Evolutionary conservation across 2,113 vertebrate genomes (phyloP), one percentile per base, ranked within the genome.

Genomic region (Gavia stellata): DNA sequence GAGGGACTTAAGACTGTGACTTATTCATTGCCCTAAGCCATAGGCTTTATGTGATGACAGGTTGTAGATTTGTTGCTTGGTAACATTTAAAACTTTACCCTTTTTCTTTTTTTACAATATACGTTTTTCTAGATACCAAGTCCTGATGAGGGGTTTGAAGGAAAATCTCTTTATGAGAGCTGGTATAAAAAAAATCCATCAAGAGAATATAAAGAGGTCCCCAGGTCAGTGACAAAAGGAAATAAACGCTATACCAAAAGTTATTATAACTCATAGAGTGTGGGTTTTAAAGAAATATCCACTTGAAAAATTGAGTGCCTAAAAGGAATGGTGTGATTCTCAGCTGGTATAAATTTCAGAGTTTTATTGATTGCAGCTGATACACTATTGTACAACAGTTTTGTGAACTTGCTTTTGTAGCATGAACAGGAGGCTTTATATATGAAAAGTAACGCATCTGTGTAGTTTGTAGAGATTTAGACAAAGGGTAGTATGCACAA

Each of bases 121-220:
- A 21, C 79, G n/a, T 49, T 79, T 92, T 44, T 68, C 24, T 90
- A 99, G 99, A 98, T 99, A 85, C 81, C 87, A 85, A 99, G 99
- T 88, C 99, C 99, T 21, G 99, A 99, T 90, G 98, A 98, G 36
- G 99, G 98, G 14, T 99, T 99, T 96, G 98, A 99, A 97, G 98
- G 98, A n/a, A 97, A 98, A 94, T 99, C 98, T 95, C 98, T 99
- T 44, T 99, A 98, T 86, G 98, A 99, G 66, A 99, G 99, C 92
- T 99, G 99, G 99, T 98, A 98, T 78, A 96, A 98, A 90, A 99
- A 98, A 91, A 99, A 99, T 97, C 63, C 98, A 86, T 98, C 98
- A 29, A 88, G 33, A 1, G 98, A 98, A 81, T 74, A 98, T 79
- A 98, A 97, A 38, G 98, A 98, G 4, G 97, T 98, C 14, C 99